A percentile compares a stretch with the other conserved stretches of the same genome.
Evolutionary conservation across 2,888 invertebrate species (phyloP).

Genomic region (Lasioglossum morio): DNA sequence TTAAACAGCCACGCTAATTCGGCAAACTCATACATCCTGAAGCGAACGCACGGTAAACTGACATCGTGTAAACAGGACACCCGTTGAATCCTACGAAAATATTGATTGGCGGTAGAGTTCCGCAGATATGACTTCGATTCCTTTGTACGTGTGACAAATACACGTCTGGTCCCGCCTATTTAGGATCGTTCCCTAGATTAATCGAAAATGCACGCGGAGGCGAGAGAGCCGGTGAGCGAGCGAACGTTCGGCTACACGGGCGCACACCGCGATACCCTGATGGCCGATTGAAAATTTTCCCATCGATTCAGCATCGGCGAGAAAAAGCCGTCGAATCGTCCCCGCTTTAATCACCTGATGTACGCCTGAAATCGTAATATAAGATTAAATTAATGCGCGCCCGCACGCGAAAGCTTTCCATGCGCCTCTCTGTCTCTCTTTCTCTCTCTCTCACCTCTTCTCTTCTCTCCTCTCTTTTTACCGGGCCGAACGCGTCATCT

Average conservation of each 20-base stretch:
- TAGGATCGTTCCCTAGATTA: constrained; percentile 65
- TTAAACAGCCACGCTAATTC: constrained; percentile 79
- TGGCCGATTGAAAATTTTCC: constrained; percentile 32
- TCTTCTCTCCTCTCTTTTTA: constrained; percentile 27
- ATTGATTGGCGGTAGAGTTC: constrained; percentile 74
- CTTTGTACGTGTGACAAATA: constrained; percentile 73
- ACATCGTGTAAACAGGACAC: constrained; percentile 77
- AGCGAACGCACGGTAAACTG: constrained; percentile 76
- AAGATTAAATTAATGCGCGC: constrained; percentile 43
- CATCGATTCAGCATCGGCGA: neutral
- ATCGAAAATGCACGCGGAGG: constrained; percentile 50
- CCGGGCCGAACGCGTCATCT: neutral
- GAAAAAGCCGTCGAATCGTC: constrained; percentile 9
- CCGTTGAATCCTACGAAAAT: constrained; percentile 76
- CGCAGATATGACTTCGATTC: constrained; percentile 69
- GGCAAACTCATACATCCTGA: constrained; percentile 80
- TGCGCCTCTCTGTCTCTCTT: neutral
- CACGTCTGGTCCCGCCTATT: constrained; percentile 59
- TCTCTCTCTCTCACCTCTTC: neutral
- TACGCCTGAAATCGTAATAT: constrained; percentile 44
- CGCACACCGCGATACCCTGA: neutral
- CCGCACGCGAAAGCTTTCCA: constrained; percentile 26
- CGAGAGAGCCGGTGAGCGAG: neutral
- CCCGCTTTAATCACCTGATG: constrained; percentile 50
- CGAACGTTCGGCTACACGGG: constrained; percentile 5